Percentiles rank a stretch among this genome's conserved stretches.
Evolutionary conservation across 2,888 invertebrate species (phyloP).

Genomic region (Ornithoptera alexandrae): DNA sequence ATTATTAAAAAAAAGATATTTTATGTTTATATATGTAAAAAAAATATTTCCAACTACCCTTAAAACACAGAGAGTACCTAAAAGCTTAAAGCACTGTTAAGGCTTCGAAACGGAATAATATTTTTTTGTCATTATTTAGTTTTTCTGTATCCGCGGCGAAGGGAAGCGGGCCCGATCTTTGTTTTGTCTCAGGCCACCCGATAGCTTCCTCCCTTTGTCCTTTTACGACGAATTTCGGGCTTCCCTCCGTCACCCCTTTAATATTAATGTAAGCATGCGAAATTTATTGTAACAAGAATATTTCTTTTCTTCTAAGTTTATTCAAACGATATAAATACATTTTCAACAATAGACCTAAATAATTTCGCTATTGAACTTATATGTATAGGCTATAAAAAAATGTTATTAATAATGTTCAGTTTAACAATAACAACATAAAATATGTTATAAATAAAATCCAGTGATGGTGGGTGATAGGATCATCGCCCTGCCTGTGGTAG

Average conservation of each 20-base stretch:
- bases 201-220: conserved; percentile 74
- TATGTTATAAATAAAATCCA: no score
- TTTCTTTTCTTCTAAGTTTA: not conserved
- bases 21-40: not conserved
- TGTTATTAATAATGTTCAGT: no score
- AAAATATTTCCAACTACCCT: not conserved
- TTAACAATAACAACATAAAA: no score
- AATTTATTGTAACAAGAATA: conserved; percentile 33
- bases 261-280: conserved; percentile 56
- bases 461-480: no score
- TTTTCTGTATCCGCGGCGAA: conserved; percentile 56
- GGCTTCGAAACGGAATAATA: conserved; percentile 46
- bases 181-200: conserved; percentile 67
- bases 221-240: conserved; percentile 64
- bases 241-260: conserved; percentile 58
- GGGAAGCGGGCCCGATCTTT: conserved; percentile 57
- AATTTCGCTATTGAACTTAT: no score
- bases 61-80: not conserved
- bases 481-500: no score
- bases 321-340: not conserved
- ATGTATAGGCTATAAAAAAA: no score
- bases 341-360: not conserved
- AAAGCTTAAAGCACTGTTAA: conserved; percentile 38
- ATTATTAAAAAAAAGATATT: no score
- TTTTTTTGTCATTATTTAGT: conserved; percentile 43